Base-by-base conservation (phyloP, 2,888 invertebrate genomes). In the Lycia hirtaria region DNA sequence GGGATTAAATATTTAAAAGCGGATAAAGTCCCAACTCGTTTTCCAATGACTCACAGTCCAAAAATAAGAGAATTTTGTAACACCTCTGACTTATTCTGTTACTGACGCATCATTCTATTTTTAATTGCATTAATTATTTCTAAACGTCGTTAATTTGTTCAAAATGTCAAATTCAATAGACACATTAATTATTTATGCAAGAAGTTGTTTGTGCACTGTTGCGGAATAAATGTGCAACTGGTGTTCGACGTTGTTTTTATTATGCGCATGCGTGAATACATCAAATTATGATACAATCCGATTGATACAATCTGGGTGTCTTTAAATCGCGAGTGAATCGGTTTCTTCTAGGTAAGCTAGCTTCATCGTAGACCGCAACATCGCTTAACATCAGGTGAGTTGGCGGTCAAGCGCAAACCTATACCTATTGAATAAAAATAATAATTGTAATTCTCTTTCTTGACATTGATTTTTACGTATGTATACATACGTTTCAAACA, bases 141-240 rank as follows among this genome's bases (percentile, higher is more conserved):
- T 26, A 47, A 33, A 15, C 45, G 28, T 49, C 43, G 45, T 20
- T 44, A 33, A 45, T 35, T 40, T 48, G 30, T 44, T 19, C n/a
- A n/a, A 62, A 65, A 65, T 62, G 64, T 53, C 60, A 56, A 38
- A 44, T 35, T 47, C 60, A 64, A 62, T 60, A 56, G 51, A 55
- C 41, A 53, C 24, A 5, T 54, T 59, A 47, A 61, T 55, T 56
- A 51, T 45, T 7, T 17, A 45, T 56, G 35, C 45, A 37, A 35
- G 24, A 24, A 40, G 51, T 52, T 49, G 51, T 30, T 10, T 62
- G 37, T 48, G 40, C 40, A 37, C 28, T 47, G 50, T 51, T 54
- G 41, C 59, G 40, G 50, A 59, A 45, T 51, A 30, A 47, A 35
- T 26, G 35, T 44, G 44, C 50, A 50, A 52, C 33, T 22, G 45